Evolutionary conservation across 1,140 invertebrate genomes (phyloP), one percentile per base, ranked within the genome.

Genomic region (Brachionus paranguensis): DNA sequence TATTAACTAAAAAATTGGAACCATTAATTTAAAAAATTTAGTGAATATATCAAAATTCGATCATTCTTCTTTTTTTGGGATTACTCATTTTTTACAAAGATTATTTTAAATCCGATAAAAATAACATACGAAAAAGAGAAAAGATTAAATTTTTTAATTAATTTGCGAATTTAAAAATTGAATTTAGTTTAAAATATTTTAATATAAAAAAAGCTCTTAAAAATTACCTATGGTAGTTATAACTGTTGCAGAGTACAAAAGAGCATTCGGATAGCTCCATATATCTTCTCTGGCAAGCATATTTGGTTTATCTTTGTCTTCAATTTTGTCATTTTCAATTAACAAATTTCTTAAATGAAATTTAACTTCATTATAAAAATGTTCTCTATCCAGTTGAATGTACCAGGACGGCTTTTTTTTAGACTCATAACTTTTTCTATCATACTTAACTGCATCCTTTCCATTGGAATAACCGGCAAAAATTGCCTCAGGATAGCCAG

Each of bases 191-290:
- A 24, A 33, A 33, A 33, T 33, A 64, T 27, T 17, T 64, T 64
- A 20, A 64, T 10, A 78, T 14, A 14, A 5, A 47, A n/a, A 12
- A 11, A 14, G 2, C 45, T 47, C 4, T 47, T 47, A 47, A 47
- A 47, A 47, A 47, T 8, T 60, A 96, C 95, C 96, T 85, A 98
- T 97, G 0, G 95, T 98, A 0, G 96, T 97, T 86, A 97, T 96
- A 85, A 98, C 95, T 10, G 96, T 98, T 24, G 98, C 92, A 0
- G 95, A 96, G 89, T 97, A 98, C 1, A 98, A 92, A 24, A 89
- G 78, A 2, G 88, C 86, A 0, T 88, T 88, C 1, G 87, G 81
- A 86, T 87, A 88, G 0, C 86, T 87, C 89, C 89, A 89, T 50
- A 84, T 37, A 50, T 84, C 81, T 74, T 68, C 65, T 20, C 45